A percentile compares a stretch with the other conserved stretches of the same genome.
phyloP scores from a whole-genome alignment of 2,888 invertebrate genomes.

The Apantesis nais region DNA sequence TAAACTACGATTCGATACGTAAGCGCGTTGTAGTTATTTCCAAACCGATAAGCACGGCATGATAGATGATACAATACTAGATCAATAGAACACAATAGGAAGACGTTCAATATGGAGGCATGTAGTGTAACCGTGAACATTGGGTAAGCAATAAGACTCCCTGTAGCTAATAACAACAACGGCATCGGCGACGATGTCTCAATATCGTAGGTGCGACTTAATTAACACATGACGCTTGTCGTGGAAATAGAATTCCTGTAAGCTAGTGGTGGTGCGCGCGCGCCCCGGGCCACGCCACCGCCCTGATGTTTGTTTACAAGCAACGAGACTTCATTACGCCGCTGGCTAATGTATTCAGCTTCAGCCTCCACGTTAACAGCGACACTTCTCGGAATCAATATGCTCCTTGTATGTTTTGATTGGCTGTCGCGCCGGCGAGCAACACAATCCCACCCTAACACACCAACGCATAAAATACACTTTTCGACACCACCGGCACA shows the following conservation, averaged over 20 bases:
- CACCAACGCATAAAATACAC: conserved; percentile 64
- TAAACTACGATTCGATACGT: background rate
- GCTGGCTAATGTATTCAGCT: conserved; percentile 86
- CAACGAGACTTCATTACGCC: conserved; percentile 86
- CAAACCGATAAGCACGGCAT: background rate
- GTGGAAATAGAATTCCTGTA: conserved; percentile 85
- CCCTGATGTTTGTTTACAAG: conserved; percentile 83
- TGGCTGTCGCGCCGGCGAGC: conserved; percentile 68
- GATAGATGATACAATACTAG: conserved; percentile 11
- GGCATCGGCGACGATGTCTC: conserved; percentile 81
- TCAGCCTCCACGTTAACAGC: conserved; percentile 86
- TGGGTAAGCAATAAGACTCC: conserved; percentile 77
- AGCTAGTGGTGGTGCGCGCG: conserved; percentile 73
- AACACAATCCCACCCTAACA: conserved; percentile 66
- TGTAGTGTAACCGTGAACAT: conserved; percentile 45
- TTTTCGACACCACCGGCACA: conserved; percentile 57
- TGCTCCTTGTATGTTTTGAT: conserved; percentile 86
- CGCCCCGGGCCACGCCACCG: conserved; percentile 67
- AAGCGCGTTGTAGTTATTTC: too few species aligned
- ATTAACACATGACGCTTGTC: conserved; percentile 85
- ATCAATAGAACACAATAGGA: conserved; percentile 31
- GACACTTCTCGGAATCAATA: conserved; percentile 86
- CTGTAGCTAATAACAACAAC: conserved; percentile 82
- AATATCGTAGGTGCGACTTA: conserved; percentile 85
- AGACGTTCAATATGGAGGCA: conserved; percentile 41